These are phyloP conservation scores for Enteromius fasciolatus DNA, from an alignment of 2,797 vertebrate genomes.

Conservation along the genomic window DNA sequence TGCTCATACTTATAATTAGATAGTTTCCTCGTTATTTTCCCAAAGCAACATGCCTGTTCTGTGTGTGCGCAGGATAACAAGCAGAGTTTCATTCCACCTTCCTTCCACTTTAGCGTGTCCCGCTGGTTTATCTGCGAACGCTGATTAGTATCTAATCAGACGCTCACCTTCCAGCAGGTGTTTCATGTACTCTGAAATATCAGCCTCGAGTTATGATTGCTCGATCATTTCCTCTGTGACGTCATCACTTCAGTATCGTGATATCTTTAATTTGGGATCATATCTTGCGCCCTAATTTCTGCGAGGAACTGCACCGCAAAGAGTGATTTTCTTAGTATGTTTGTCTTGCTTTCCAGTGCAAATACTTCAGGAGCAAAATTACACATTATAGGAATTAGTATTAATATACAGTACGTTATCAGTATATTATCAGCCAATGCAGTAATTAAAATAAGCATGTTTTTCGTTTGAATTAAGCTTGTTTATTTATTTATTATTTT, in stretches of 20 bases:
- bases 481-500: no score
- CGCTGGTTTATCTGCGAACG: slow-evolving; percentile 27
- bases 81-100: slow-evolving; percentile 23
- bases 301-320: background rate
- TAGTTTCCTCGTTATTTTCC: slow-evolving; percentile 33
- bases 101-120: background rate
- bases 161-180: slow-evolving; percentile 42
- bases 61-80: slow-evolving; percentile 34
- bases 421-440: no score
- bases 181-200: slow-evolving; percentile 18
- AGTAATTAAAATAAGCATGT: no score
- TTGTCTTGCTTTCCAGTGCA: background rate
- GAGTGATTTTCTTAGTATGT: background rate
- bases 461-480: no score
- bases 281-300: background rate
- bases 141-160: slow-evolving; percentile 48
- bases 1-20: slow-evolving; percentile 37
- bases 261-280: slow-evolving; percentile 33
- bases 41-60: slow-evolving; percentile 25
- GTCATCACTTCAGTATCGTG: background rate
- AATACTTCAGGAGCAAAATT: background rate
- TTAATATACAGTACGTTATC: no score
- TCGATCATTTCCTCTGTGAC: slow-evolving; percentile 11
- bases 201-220: slow-evolving; percentile 11
- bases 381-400: no score